Evolutionary conservation across 2,797 vertebrate genomes (phyloP), one percentile per base, ranked within the genome.

Genomic region (Phataginus tricuspis): DNA sequence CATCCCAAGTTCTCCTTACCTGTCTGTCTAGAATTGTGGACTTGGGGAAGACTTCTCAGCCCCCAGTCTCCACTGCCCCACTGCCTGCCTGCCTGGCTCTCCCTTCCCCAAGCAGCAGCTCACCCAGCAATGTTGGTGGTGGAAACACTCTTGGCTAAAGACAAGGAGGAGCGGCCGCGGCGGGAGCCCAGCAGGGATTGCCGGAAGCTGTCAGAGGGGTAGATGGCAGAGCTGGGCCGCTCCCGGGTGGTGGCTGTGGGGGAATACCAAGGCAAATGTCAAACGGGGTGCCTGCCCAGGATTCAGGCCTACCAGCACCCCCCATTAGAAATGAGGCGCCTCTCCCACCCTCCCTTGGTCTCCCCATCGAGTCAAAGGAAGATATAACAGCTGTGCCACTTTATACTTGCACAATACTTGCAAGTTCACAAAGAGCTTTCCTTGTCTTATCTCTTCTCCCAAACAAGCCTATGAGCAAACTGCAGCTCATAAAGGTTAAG

Each of bases 61-160:
- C 19, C 42, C 51, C 0, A 14, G 69, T 59, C 72, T 53, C 25
- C 45, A 42, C 2, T 4, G 1, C 55, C 90, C 57, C 53, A 1
- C 8, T 63, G 64, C 29, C 45, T 34, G 69, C 42, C 53, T 57
- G 11, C 37, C 74, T 27, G 49, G 69, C 29, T 34, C 4, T 23
- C 29, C 74, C 12, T 0, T 59, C 51, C 64, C 90, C 59, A 19
- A 21, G 61, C 3, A 9, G 69, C 69, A 75, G 86, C 98, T 99
- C 96, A 99, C 99, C 99, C 99, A 1, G 99, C 98, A 34, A 99
- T 99, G 98, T 99, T 99, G 98, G 99, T 99, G 82, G 99, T 99
- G 89, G 99, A 99, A 85, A 99, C 99, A 1, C 99, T 99, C 98
- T 99, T 99, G 97, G 99, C 99, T n/a, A 99, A 98, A 12, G 99